Conservation (phyloP, 2,113 vertebrate species). For the Physeter macrocephalus region DNA sequence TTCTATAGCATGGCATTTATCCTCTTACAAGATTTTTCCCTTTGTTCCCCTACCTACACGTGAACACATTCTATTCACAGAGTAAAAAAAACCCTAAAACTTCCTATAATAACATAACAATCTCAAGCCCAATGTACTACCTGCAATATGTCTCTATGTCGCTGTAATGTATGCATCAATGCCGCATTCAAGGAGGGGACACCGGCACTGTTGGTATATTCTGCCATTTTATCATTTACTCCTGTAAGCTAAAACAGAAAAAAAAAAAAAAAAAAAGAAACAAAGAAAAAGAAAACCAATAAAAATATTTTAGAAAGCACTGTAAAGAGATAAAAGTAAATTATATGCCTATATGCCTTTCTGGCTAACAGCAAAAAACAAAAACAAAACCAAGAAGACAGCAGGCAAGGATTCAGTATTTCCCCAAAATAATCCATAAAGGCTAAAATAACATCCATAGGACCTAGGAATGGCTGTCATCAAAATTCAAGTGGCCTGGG, state of each 20-base stretch:
- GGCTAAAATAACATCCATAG: not conserved
- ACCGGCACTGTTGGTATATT: slow-evolving; percentile 91
- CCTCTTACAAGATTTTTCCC: not conserved
- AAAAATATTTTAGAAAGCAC: slow-evolving; percentile 12
- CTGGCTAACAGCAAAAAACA: not conserved
- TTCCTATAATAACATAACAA: not conserved
- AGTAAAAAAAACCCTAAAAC: not conserved
- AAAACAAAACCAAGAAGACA: not conserved
- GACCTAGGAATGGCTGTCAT: not conserved
- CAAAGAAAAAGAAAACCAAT: not conserved
- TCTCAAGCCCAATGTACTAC: slow-evolving; percentile 71
- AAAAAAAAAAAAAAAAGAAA: not conserved
- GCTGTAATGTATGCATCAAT: slow-evolving; percentile 95
- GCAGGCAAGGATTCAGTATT: not conserved
- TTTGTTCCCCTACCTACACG: not conserved
- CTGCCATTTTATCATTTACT: slow-evolving; percentile 97
- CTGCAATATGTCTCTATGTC: slow-evolving; percentile 97
- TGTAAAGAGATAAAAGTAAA: not conserved
- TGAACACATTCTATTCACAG: not conserved
- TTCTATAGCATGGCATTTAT: not conserved
- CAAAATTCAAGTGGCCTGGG: not conserved
- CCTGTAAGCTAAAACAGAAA: slow-evolving; percentile 87
- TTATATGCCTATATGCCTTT: not conserved
- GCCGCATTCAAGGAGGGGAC: slow-evolving; percentile 93
- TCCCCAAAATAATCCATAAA: not conserved